Evolutionary conservation across 2,888 invertebrate species (phyloP).

Genomic region (Leucophenga montana): DNA sequence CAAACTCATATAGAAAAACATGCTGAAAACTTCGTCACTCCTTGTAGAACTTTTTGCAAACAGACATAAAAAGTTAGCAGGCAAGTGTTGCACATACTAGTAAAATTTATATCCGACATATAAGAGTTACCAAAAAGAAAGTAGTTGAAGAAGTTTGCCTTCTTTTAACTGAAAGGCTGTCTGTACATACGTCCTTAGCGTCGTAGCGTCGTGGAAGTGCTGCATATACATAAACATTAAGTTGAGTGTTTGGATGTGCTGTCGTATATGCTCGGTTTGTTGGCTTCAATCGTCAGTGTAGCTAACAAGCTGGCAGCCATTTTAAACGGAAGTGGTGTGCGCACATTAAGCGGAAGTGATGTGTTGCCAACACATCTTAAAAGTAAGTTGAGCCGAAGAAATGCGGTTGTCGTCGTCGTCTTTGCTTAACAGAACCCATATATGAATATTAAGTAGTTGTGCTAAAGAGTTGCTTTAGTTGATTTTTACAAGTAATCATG

Average conservation of each 20-base stretch:
- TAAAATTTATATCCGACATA: conserved; percentile 18
- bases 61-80: conserved; percentile 2
- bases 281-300: neutral
- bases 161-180: neutral
- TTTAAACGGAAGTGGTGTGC: conserved; percentile 19
- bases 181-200: neutral
- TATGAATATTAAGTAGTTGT: too few relatives aligned
- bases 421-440: neutral
- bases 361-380: conserved; percentile 27
- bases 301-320: conserved; percentile 16
- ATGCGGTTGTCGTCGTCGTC: conserved; percentile 41
- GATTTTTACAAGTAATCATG: too few relatives aligned
- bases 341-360: conserved; percentile 27
- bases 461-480: too few relatives aligned
- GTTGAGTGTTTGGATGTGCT: conserved; percentile 10
- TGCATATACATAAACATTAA: conserved; percentile 11
- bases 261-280: neutral
- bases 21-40: neutral
- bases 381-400: conserved; percentile 41
- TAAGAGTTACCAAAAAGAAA: neutral
- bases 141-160: neutral
- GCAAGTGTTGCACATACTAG: neutral
- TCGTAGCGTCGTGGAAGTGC: neutral
- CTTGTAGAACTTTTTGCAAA: neutral
- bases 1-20: conserved; percentile 4